A percentile compares a stretch with the other conserved stretches of the same genome.
phyloP scores from a whole-genome alignment of 2,113 vertebrate species.

The Corvus moneduloides region DNA sequence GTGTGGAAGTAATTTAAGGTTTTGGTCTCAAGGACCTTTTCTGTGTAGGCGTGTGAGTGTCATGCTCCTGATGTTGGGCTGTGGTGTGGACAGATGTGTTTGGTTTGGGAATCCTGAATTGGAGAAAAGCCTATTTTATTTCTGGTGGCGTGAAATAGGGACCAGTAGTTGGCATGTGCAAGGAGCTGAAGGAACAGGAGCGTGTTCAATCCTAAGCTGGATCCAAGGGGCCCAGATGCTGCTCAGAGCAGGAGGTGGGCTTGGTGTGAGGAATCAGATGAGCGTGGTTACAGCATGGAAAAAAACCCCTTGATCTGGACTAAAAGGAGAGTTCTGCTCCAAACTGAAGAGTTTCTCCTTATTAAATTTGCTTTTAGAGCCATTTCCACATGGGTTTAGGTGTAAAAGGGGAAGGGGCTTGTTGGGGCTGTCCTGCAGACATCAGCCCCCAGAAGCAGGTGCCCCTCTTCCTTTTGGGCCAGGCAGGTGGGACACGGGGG shows the following conservation, averaged over 20 bases:
- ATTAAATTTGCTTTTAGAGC: background rate
- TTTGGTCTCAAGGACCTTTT: background rate
- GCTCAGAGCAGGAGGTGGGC: background rate
- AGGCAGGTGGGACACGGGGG: background rate
- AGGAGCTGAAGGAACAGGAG: background rate
- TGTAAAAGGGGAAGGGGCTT: background rate
- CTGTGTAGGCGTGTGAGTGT: background rate
- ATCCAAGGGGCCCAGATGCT: background rate
- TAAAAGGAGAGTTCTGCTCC: background rate
- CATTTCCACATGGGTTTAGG: background rate
- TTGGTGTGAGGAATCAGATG: background rate
- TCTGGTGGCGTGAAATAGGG: background rate
- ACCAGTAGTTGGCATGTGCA: accelerated
- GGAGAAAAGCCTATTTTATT: background rate
- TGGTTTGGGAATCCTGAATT: background rate
- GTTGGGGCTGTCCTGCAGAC: background rate
- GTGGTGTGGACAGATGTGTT: background rate
- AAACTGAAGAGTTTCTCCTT: background rate
- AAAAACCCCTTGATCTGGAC: background rate
- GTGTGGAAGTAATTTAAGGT: background rate
- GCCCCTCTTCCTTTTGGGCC: background rate
- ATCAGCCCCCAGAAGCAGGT: background rate
- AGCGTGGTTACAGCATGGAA: accelerated
- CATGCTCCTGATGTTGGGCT: accelerated
- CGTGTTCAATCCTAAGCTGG: accelerated